A percentile compares a stretch with the other conserved stretches of the same genome.
Evolutionary conservation across 1,140 invertebrate species (phyloP).

Genomic region (Zeugodacus cucurbitae): DNA sequence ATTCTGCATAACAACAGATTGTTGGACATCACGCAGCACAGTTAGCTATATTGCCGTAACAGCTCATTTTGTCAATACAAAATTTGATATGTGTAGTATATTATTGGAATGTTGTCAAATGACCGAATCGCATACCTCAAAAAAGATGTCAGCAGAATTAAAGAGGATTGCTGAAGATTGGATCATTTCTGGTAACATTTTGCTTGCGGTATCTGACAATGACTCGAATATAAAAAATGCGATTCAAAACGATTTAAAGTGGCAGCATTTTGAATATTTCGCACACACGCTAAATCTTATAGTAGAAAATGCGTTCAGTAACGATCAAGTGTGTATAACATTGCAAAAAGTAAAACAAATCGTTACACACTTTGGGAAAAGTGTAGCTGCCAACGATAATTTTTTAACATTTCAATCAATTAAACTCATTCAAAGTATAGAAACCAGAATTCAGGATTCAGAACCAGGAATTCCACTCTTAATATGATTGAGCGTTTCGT

Average conservation of each 20-base stretch:
- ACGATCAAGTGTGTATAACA: too few species aligned
- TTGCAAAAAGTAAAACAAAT: neutral
- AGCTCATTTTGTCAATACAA: neutral
- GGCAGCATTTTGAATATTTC: neutral
- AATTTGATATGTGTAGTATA: neutral
- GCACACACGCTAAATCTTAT: neutral
- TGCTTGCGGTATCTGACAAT: neutral
- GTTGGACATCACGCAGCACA: too few species aligned
- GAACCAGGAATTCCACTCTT: too few species aligned
- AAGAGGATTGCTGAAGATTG: neutral
- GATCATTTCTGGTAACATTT: neutral
- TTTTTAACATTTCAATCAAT: neutral
- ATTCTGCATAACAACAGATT: neutral
- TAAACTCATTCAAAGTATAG: too few species aligned
- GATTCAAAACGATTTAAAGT: neutral
- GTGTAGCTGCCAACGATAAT: neutral
- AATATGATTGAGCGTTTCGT: too few species aligned
- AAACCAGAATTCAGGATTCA: too few species aligned
- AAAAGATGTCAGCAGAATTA: neutral
- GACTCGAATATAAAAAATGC: neutral
- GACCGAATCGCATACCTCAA: neutral
- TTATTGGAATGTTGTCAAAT: neutral
- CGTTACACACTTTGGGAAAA: neutral
- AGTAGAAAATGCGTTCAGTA: too few species aligned
- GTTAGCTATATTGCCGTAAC: neutral